phyloP scores from a whole-genome alignment of 2,113 vertebrate species.

The Chamaea fasciata region DNA sequence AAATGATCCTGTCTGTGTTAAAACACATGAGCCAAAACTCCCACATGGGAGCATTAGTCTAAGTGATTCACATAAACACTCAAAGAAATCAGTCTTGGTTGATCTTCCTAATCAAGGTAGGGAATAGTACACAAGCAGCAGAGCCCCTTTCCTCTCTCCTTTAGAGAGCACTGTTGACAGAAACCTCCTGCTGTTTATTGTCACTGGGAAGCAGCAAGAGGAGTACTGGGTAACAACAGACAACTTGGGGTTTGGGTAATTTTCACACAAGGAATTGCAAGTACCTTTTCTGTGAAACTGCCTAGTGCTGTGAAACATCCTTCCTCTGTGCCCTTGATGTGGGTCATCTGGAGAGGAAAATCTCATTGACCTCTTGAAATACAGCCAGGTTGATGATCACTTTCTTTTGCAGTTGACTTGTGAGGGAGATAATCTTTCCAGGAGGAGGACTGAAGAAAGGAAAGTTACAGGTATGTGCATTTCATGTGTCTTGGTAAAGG shows the following conservation, averaged over 20 bases:
- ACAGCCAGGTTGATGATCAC: background rate
- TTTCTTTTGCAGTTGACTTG: slow-evolving; percentile 24
- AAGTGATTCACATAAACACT: slow-evolving; percentile 15
- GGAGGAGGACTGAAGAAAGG: slow-evolving; percentile 15
- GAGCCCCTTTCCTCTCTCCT: background rate
- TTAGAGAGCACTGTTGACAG: background rate
- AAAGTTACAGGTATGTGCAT: background rate
- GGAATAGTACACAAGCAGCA: background rate
- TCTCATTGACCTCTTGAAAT: background rate
- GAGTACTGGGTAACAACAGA: background rate
- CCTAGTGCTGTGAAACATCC: background rate
- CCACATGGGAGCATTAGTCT: background rate
- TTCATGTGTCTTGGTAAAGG: background rate
- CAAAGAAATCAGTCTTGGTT: background rate
- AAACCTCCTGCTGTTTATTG: background rate
- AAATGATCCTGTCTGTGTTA: background rate
- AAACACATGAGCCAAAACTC: background rate
- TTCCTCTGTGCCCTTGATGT: slow-evolving; percentile 35
- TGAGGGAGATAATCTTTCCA: background rate
- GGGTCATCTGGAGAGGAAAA: slow-evolving; percentile 72
- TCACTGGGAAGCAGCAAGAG: background rate
- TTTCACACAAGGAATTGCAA: background rate
- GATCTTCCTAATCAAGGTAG: slow-evolving; percentile 2
- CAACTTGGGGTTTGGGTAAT: background rate
- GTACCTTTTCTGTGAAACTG: background rate